Base-by-base conservation (phyloP, 2,888 invertebrate species). In the Phengaris arion region DNA sequence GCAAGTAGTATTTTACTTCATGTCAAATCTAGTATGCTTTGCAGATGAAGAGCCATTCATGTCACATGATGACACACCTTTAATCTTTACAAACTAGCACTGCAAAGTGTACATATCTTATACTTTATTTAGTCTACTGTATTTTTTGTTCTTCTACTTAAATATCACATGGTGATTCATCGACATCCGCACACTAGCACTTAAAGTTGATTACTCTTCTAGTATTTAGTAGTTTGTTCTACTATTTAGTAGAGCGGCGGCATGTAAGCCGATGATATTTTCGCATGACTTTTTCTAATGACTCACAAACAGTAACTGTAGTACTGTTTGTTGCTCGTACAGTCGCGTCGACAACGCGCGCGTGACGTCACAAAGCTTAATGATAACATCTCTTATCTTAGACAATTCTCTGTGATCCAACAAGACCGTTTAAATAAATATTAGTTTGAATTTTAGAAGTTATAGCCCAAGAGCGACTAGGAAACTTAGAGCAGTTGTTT, bases 211-310 rank as follows among this genome's bases (percentile, higher is more conserved):
- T 35, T 35, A 35, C 35, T 2, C 35, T 35, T 48, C 48, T 48
- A 22, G 1, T 22, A 48, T 48, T 48, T 48, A 48, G 8, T 8
- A 48, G 48, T 59, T 59, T 59, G 35, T 35, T 64, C 12, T 64
- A 64, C 35, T 35, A 45, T 6, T 64, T 45, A 64, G 64, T 64
- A 45, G 64, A 45, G 15, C 48, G 22, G 72, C 72, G 54, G 12
- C 72, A 72, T 72, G 72, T 72, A 35, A 72, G 54, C 72, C 52
- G 52, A 51, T 12, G 35, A 6, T 54, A 72, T 35, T 72, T 52
- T 72, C 52, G 72, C 72, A 22, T 72, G 72, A 35, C 35, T 72
- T 72, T 72, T 70, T 72, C 52, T 35, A 15, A 54, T 72, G 72
- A 72, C 22, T 72, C 72, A 72, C 52, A 72, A 22, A 69, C 48